Evolutionary conservation across 1,140 invertebrate genomes (phyloP).

Genomic region (Atta cephalotes): DNA sequence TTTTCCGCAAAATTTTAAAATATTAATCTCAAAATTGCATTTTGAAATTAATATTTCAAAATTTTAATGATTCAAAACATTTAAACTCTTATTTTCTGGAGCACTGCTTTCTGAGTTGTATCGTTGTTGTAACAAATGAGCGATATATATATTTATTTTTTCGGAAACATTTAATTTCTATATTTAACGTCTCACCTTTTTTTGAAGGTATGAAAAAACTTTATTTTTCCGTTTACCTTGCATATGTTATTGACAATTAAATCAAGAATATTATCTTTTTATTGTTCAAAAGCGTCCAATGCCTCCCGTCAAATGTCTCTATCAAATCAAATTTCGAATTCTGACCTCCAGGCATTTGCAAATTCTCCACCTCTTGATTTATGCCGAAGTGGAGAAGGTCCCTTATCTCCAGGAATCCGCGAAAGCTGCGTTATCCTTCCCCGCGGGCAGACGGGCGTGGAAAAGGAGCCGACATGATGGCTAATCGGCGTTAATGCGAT

Average conservation of each 20-base stretch:
- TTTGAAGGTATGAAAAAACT: not conserved
- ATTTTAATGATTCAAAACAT: too few species aligned
- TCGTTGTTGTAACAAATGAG: too few species aligned
- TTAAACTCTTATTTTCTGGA: too few species aligned
- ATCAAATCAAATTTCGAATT: not conserved
- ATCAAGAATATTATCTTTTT: not conserved
- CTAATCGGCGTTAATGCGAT: constrained; percentile 61
- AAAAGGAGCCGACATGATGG: constrained; percentile 51
- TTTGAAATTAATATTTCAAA: too few species aligned
- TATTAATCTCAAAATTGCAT: too few species aligned
- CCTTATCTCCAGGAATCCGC: constrained; percentile 43
- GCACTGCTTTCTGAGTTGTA: too few species aligned
- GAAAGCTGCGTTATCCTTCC: constrained; percentile 5
- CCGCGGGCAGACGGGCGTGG: constrained; percentile 4
- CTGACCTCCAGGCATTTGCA: not conserved
- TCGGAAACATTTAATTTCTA: not conserved
- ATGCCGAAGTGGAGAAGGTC: not conserved
- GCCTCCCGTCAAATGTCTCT: not conserved
- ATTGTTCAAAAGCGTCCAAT: not conserved
- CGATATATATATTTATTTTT: not conserved
- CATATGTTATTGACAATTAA: not conserved
- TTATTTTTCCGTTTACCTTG: not conserved
- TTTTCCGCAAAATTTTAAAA: too few species aligned
- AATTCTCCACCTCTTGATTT: not conserved
- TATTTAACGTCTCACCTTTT: not conserved